Conservation (phyloP, 2,113 vertebrate genomes). For the Microcebus lehilahytsara region DNA sequence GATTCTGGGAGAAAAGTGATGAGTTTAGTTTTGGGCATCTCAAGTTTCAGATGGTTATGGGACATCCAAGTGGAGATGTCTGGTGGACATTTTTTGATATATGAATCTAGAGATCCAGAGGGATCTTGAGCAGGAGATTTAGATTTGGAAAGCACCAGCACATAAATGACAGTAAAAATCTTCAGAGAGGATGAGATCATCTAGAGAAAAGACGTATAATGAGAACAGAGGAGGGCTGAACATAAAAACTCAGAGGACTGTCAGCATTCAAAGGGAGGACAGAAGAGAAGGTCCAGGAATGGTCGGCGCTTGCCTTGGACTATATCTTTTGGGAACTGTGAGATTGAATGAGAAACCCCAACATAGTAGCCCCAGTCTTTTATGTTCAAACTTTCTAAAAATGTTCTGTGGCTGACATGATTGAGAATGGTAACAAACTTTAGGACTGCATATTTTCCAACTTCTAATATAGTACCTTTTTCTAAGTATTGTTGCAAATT, state of each 20-base stretch:
- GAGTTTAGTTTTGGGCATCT: background rate
- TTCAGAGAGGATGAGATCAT: background rate
- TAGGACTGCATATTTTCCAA: background rate
- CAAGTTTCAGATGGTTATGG: constrained; percentile 38
- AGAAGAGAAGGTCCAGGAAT: background rate
- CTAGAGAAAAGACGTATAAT: background rate
- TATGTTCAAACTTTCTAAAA: constrained; percentile 39
- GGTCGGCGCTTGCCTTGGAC: background rate
- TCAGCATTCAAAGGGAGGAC: background rate
- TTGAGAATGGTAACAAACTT: background rate
- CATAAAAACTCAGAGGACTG: background rate
- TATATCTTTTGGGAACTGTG: background rate
- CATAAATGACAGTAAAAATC: constrained; percentile 14
- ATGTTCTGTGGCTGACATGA: background rate
- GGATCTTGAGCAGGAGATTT: background rate
- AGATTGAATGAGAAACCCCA: background rate
- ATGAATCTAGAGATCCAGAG: constrained; percentile 30
- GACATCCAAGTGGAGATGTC: background rate
- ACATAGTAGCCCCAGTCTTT: background rate
- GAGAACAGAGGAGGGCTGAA: background rate
- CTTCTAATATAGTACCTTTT: background rate
- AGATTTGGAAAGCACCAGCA: constrained; percentile 24
- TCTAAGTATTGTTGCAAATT: background rate
- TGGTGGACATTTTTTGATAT: background rate
- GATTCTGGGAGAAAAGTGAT: constrained; percentile 1